Evolutionary conservation across 2,113 vertebrate species (phyloP).

Genomic region (Danio rerio): DNA sequence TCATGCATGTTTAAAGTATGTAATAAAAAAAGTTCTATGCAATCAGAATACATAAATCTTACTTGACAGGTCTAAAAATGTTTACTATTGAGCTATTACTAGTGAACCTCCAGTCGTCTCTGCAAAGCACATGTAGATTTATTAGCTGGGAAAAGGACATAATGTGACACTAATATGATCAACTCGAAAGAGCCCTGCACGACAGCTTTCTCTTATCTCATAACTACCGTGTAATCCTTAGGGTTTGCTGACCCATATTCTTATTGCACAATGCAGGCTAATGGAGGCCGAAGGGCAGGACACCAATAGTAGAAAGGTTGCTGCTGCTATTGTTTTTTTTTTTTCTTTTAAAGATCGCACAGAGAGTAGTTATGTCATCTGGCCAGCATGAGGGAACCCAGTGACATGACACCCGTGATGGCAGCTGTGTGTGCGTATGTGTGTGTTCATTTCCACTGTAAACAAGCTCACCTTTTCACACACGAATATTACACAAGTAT

Average conservation of each 20-base stretch:
- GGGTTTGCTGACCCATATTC: constrained; percentile 22
- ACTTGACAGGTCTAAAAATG: too few relatives aligned
- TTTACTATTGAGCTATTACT: too few relatives aligned
- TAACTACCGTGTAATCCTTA: neutral
- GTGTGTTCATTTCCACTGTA: too few relatives aligned
- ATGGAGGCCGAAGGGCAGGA: neutral
- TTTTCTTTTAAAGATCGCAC: too few relatives aligned
- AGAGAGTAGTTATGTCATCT: constrained; percentile 13
- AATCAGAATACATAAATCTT: too few relatives aligned
- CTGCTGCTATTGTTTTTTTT: neutral
- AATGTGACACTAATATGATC: constrained; percentile 31
- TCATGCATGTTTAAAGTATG: too few relatives aligned
- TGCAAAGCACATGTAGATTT: neutral
- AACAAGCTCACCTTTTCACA: too few relatives aligned
- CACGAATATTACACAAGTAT: too few relatives aligned
- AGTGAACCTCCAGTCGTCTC: too few relatives aligned
- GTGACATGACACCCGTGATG: constrained; percentile 47
- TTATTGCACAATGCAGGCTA: neutral
- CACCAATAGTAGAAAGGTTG: neutral
- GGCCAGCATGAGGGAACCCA: constrained; percentile 23
- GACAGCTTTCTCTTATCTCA: constrained; percentile 10
- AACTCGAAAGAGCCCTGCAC: neutral
- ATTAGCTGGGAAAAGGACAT: neutral
- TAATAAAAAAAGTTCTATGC: too few relatives aligned
- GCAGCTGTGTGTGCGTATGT: neutral